Conservation (phyloP, 2,888 invertebrate genomes). For the Adineta ricciae region DNA sequence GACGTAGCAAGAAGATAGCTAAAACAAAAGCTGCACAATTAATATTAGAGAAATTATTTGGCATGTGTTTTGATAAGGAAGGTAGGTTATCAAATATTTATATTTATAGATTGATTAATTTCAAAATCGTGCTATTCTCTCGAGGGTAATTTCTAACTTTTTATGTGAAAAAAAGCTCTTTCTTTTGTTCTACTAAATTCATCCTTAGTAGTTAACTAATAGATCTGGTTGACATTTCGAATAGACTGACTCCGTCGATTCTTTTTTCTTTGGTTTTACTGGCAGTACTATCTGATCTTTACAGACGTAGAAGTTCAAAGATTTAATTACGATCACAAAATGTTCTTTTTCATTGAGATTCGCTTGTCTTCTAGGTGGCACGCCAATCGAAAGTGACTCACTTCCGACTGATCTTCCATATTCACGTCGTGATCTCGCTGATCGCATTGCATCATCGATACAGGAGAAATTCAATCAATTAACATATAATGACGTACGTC, state of each 20-base stretch:
- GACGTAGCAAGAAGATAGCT: constrained; percentile 32
- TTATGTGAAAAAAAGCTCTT: not conserved
- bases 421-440: not conserved
- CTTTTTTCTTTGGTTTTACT: not conserved
- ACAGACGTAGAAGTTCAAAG: too few relatives aligned
- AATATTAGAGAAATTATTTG: constrained; percentile 23
- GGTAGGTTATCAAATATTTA: not conserved
- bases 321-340: too few relatives aligned
- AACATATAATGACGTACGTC: constrained; percentile 4
- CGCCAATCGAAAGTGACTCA: not conserved
- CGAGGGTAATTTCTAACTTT: not conserved
- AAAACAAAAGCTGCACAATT: constrained; percentile 30
- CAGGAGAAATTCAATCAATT: constrained; percentile 15
- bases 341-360: too few relatives aligned
- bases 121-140: not conserved
- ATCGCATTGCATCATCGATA: not conserved
- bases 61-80: constrained; percentile 25
- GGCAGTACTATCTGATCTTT: too few relatives aligned
- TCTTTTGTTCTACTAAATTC: too few relatives aligned
- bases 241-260: not conserved
- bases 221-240: not conserved
- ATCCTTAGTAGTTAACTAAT: too few relatives aligned
- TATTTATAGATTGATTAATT: not conserved
- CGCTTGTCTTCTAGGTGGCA: not conserved
- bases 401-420: not conserved